phyloP scores from a whole-genome alignment of 1,140 invertebrate species.

The Cyrtorhinus lividipennis region DNA sequence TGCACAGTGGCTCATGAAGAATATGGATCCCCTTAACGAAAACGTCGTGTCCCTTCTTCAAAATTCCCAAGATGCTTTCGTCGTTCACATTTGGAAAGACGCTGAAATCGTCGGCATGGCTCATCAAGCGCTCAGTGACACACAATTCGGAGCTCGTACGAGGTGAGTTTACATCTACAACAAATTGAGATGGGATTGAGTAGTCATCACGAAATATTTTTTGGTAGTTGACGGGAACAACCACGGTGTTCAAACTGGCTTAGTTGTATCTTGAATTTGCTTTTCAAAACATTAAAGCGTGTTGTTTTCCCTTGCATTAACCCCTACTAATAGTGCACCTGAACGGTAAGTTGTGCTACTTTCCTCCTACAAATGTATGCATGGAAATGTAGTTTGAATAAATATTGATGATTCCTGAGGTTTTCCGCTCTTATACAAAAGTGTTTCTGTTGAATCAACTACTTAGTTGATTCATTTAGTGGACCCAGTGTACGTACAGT shows the following conservation, averaged over 20 bases:
- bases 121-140: slow-evolving; percentile 83
- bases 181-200: too few relatives aligned
- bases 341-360: slow-evolving; percentile 1
- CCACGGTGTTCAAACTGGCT: background rate
- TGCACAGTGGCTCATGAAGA: slow-evolving; percentile 98
- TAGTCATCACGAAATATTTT: too few relatives aligned
- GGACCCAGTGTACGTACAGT: too few relatives aligned
- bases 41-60: slow-evolving; percentile 96
- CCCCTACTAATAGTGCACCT: slow-evolving; percentile 9
- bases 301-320: background rate
- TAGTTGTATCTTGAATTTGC: slow-evolving; percentile 2
- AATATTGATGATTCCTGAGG: too few relatives aligned
- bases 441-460: too few relatives aligned
- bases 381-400: too few relatives aligned
- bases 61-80: slow-evolving; percentile 88
- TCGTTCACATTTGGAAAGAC: slow-evolving; percentile 97
- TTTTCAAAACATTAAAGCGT: background rate
- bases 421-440: too few relatives aligned
- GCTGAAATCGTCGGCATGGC: slow-evolving; percentile 98
- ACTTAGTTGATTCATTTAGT: too few relatives aligned
- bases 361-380: background rate
- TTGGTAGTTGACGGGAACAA: too few relatives aligned
- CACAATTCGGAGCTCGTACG: slow-evolving; percentile 83
- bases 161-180: too few relatives aligned
- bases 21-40: slow-evolving; percentile 99